Percentiles rank a stretch among this genome's conserved stretches.
Evolutionary conservation across 2,888 invertebrate genomes (phyloP).

Genomic region (Drosophila paucipuncta): DNA sequence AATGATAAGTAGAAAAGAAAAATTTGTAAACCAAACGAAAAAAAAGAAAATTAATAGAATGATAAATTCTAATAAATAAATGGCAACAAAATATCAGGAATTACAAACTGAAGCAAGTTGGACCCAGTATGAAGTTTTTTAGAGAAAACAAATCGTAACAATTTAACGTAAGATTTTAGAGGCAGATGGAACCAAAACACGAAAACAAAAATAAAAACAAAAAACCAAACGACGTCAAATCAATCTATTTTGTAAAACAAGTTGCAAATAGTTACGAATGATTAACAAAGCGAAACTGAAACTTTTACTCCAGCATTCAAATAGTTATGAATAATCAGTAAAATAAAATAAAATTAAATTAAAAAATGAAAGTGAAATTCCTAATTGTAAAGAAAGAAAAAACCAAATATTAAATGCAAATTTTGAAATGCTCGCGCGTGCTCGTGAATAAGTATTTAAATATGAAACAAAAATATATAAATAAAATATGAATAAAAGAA

Average conservation of each 20-base stretch:
- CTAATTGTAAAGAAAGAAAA: conserved; percentile 56
- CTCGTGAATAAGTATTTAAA: conserved; percentile 74
- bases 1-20: conserved; percentile 35
- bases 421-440: conserved; percentile 76
- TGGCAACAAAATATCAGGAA: conserved; percentile 77
- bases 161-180: conserved; percentile 72
- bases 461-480: conserved; percentile 33
- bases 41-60: conserved; percentile 28
- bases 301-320: conserved; percentile 70
- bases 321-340: conserved; percentile 63
- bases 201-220: conserved; percentile 28
- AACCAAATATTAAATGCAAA: conserved; percentile 45
- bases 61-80: conserved; percentile 54
- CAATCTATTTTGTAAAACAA: conserved; percentile 74
- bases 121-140: conserved; percentile 76
- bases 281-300: conserved; percentile 58
- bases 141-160: conserved; percentile 53
- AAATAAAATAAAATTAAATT: conserved; percentile 19
- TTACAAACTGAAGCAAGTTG: conserved; percentile 74
- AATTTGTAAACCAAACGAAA: conserved; percentile 36
- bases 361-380: conserved; percentile 37
- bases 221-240: conserved; percentile 43
- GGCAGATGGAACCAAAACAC: conserved; percentile 60
- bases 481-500: conserved; percentile 30
- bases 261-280: conserved; percentile 54